phyloP scores from a whole-genome alignment of 2,113 vertebrate genomes.

The Indicator indicator region DNA sequence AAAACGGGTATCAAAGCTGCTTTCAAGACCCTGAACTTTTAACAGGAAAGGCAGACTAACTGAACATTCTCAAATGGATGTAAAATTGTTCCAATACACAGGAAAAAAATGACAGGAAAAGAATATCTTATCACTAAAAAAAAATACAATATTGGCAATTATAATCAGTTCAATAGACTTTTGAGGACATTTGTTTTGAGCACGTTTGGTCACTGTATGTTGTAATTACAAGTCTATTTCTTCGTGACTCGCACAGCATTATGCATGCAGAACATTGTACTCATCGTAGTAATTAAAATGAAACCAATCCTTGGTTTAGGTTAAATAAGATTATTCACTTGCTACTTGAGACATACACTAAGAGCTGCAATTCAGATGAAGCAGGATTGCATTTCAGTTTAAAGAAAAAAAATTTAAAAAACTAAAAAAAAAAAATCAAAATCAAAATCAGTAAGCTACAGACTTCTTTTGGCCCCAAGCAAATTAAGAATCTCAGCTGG shows the following conservation, averaged over 20 bases:
- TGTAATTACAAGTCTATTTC: not conserved
- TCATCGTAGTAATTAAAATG: not conserved
- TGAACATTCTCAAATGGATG: not conserved
- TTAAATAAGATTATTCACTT: not conserved
- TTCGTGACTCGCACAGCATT: not conserved
- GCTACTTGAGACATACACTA: not conserved
- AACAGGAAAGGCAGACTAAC: not conserved
- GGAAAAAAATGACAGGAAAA: not conserved
- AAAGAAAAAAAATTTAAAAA: not conserved
- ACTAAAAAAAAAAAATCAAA: not conserved
- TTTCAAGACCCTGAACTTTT: not conserved
- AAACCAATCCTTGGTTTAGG: not conserved
- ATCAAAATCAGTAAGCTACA: not conserved
- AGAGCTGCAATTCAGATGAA: not conserved
- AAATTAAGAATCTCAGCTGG: not conserved
- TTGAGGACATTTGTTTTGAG: not conserved
- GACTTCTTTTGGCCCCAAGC: not conserved
- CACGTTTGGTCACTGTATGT: not conserved
- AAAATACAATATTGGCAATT: not conserved
- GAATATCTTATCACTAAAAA: not conserved
- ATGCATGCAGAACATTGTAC: not conserved
- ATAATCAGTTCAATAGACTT: not conserved
- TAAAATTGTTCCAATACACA: not conserved
- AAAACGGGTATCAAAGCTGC: not conserved
- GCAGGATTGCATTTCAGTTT: not conserved